phyloP scores from a whole-genome alignment of 2,113 vertebrate species.

The Chunga burmeisteri region DNA sequence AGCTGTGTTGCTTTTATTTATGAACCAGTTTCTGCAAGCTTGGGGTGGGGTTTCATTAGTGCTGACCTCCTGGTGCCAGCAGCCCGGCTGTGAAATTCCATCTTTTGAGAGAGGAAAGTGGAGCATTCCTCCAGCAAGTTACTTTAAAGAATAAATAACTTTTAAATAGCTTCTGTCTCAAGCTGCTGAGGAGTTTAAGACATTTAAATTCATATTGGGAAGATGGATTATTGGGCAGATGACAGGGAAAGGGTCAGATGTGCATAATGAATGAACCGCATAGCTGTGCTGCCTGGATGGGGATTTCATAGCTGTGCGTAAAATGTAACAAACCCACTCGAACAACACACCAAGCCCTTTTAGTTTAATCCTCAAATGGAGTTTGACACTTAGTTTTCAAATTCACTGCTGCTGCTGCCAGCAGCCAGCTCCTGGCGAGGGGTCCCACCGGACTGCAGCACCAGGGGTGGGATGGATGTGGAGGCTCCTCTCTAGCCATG shows the following conservation, averaged over 20 bases:
- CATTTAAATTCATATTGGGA: neutral
- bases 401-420: neutral
- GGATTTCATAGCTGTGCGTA: neutral
- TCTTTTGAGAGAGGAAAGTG: neutral
- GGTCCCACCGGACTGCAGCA: accelerated
- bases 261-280: constrained; percentile 43
- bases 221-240: constrained; percentile 29
- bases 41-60: neutral
- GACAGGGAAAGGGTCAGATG: constrained; percentile 8
- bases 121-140: neutral
- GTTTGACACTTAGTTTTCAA: neutral
- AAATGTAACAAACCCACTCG: neutral
- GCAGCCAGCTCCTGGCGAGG: neutral
- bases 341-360: neutral
- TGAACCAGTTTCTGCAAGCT: neutral
- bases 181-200: neutral
- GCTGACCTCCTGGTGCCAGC: neutral
- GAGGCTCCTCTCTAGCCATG: neutral
- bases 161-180: neutral
- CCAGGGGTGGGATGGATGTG: neutral
- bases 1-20: neutral
- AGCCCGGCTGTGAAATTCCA: neutral
- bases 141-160: constrained; percentile 11
- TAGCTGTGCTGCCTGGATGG: neutral
- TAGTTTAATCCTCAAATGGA: neutral